Conservation (phyloP, 2,797 vertebrate genomes). For the Acropternis orthonyx region DNA sequence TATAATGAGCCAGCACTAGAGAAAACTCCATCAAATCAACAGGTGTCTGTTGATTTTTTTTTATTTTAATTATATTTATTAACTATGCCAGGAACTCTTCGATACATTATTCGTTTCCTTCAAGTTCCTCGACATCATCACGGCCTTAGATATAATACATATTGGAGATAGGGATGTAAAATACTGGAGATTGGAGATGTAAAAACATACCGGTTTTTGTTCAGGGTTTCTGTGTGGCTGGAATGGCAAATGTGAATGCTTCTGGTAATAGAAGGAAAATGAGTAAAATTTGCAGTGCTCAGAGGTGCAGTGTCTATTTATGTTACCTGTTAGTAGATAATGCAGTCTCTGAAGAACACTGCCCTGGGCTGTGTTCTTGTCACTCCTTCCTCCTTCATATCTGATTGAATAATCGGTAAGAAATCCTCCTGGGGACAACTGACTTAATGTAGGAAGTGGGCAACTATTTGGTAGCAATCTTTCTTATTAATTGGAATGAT, state of each 20-base stretch:
- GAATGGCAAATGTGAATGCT: neutral
- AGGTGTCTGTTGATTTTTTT: neutral
- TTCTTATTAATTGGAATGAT: neutral
- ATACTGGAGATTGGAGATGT: too few relatives aligned
- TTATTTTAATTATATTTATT: neutral
- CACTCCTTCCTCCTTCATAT: neutral
- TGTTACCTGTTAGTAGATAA: slow-evolving; percentile 15
- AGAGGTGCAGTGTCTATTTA: neutral
- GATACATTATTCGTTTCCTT: neutral
- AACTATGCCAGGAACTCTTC: neutral
- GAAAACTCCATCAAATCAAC: neutral
- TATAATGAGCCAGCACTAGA: neutral
- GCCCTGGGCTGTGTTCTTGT: slow-evolving; percentile 4
- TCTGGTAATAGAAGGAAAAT: neutral
- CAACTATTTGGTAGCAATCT: neutral
- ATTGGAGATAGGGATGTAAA: neutral
- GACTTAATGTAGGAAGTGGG: neutral
- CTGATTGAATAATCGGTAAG: neutral
- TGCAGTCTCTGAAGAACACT: neutral
- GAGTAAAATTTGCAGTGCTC: neutral
- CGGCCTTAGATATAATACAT: neutral
- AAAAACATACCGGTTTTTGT: neutral
- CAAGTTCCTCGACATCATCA: neutral
- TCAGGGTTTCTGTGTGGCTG: neutral
- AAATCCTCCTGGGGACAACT: neutral